phyloP scores from a whole-genome alignment of 1,140 invertebrate genomes.

The Drosophila equinoxialis region DNA sequence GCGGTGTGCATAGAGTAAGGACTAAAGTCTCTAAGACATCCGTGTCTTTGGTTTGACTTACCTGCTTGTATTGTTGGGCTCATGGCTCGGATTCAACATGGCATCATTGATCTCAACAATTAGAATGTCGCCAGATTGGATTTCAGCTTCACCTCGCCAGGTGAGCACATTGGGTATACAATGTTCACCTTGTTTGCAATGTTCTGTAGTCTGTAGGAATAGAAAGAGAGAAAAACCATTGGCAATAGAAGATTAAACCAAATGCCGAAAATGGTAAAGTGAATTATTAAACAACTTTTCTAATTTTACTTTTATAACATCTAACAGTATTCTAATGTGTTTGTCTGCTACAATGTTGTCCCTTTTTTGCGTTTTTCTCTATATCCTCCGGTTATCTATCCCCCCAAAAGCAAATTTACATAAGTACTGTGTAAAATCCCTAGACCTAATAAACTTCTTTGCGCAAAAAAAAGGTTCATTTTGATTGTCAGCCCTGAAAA shows the following conservation, averaged over 20 bases:
- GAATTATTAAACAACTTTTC: slow-evolving; percentile 78
- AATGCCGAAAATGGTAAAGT: slow-evolving; percentile 46
- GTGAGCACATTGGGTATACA: slow-evolving; percentile 85
- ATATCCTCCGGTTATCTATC: slow-evolving; percentile 1
- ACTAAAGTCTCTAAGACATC: not conserved
- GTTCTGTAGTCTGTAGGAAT: slow-evolving; percentile 83
- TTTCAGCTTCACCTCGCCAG: slow-evolving; percentile 86
- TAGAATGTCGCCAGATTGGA: slow-evolving; percentile 88
- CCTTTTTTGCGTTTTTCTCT: slow-evolving; percentile 16
- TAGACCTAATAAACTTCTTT: slow-evolving; percentile 66
- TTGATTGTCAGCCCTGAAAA: slow-evolving; percentile 29
- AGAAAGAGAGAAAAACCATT: slow-evolving; percentile 41
- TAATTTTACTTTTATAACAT: slow-evolving; percentile 69
- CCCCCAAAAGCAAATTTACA: slow-evolving; percentile 55
- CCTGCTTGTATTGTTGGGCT: slow-evolving; percentile 76
- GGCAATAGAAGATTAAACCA: slow-evolving; percentile 14
- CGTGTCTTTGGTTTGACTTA: slow-evolving; percentile 34
- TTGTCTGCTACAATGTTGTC: not conserved
- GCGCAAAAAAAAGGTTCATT: slow-evolving; percentile 63
- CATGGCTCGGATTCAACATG: slow-evolving; percentile 80
- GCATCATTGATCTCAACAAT: slow-evolving; percentile 88
- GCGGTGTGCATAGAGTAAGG: not conserved
- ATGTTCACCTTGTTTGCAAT: slow-evolving; percentile 82
- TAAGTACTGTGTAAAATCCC: slow-evolving; percentile 41
- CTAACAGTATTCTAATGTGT: slow-evolving; percentile 18